These are phyloP conservation scores for Lathamus discolor DNA, from an alignment of 2,113 vertebrate species.

Conservation along the genomic window DNA sequence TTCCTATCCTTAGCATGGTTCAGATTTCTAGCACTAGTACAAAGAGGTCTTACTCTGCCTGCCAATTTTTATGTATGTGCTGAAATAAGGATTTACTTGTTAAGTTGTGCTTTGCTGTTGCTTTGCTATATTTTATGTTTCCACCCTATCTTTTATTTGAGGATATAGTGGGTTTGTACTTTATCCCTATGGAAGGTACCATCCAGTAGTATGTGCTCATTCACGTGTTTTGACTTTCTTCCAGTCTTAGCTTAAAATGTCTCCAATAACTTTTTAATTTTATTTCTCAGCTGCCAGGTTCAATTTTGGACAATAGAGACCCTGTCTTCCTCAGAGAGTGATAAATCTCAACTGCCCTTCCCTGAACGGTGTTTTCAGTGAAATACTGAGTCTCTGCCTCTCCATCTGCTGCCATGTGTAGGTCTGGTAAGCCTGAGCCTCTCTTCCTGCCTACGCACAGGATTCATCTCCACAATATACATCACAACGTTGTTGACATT, in stretches of 20 bases:
- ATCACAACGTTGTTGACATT: not conserved
- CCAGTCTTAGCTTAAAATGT: not conserved
- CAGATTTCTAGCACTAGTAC: not conserved
- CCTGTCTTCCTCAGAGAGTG: not conserved
- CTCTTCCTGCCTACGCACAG: not conserved
- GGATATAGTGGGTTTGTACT: not conserved
- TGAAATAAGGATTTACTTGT: not conserved
- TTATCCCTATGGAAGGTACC: not conserved
- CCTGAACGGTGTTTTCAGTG: not conserved
- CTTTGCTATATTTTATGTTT: not conserved
- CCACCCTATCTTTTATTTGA: not conserved
- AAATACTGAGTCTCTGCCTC: not conserved
- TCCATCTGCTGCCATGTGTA: not conserved
- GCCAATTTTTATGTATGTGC: not conserved
- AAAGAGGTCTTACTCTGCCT: not conserved
- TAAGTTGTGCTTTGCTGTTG: not conserved
- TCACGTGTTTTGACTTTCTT: accelerated
- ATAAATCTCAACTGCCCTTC: not conserved
- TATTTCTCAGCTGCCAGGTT: not conserved
- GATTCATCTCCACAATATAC: not conserved
- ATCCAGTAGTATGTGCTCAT: accelerated
- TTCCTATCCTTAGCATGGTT: not conserved
- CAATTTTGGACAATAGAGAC: not conserved
- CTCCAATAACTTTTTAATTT: not conserved
- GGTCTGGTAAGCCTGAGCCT: not conserved